phyloP scores from a whole-genome alignment of 1,140 invertebrate species.

The Coelopa frigida region DNA sequence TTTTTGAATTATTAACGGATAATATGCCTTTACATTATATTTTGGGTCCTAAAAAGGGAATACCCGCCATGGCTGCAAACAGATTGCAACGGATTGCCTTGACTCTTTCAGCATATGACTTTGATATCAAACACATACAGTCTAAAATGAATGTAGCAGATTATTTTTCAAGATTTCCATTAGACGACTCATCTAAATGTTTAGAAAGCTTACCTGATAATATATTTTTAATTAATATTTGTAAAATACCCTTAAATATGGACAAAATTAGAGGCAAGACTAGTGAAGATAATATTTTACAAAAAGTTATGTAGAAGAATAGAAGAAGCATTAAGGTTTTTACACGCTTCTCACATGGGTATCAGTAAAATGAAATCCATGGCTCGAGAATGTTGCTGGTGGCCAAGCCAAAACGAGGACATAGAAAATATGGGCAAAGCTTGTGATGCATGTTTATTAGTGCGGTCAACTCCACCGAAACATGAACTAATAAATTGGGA shows the following conservation, averaged over 20 bases:
- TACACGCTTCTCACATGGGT: conserved; percentile 8
- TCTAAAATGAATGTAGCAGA: conserved; percentile 22
- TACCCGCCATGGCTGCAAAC: conserved; percentile 26
- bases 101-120: conserved; percentile 21
- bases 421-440: too few species aligned
- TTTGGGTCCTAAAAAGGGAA: conserved; percentile 29
- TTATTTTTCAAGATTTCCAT: conserved; percentile 20
- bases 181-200: neutral
- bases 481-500: too few species aligned
- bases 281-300: neutral
- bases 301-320: neutral
- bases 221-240: neutral
- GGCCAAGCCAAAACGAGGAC: too few species aligned
- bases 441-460: too few species aligned
- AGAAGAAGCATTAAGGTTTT: neutral
- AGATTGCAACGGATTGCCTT: conserved; percentile 33
- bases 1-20: conserved; percentile 46
- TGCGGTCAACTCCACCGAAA: too few species aligned
- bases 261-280: neutral
- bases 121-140: conserved; percentile 18
- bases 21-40: conserved; percentile 45
- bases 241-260: neutral
- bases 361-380: too few species aligned
- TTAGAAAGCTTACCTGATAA: too few species aligned
- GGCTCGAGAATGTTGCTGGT: too few species aligned